phyloP scores from a whole-genome alignment of 2,797 vertebrate genomes.

The Gouania willdenowi region DNA sequence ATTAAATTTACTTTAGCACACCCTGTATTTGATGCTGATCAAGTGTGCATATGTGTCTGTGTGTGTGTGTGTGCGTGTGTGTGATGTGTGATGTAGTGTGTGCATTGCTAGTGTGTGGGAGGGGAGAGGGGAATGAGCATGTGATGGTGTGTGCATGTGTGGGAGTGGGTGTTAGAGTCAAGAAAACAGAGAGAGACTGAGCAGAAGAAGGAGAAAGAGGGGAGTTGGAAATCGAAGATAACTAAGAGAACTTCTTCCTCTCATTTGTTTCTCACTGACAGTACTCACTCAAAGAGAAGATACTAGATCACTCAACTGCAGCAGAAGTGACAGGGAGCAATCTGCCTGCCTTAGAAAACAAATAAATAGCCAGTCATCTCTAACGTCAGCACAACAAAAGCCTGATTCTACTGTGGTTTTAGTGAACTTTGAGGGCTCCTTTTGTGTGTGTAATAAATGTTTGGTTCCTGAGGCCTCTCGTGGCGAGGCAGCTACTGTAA shows the following conservation, averaged over 20 bases:
- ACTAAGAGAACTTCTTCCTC: conserved; percentile 66
- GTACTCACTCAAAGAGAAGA: conserved; percentile 53
- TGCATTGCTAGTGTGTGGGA: conserved; percentile 30
- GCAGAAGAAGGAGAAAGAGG: conserved; percentile 52
- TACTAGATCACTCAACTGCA: conserved; percentile 62
- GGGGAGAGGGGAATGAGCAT: conserved; percentile 57
- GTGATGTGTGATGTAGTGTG: conserved; percentile 14
- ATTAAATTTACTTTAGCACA: conserved; percentile 83
- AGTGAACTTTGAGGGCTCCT: conserved; percentile 73
- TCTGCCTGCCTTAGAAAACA: conserved; percentile 72
- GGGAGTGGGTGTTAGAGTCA: conserved; percentile 63
- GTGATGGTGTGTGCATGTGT: conserved; percentile 55
- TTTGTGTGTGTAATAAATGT: conserved; percentile 63
- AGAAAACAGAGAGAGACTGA: conserved; percentile 43
- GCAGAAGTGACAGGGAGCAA: conserved; percentile 65
- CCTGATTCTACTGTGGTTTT: conserved; percentile 71
- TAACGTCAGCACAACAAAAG: conserved; percentile 75
- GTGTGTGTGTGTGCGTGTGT: conserved; percentile 22
- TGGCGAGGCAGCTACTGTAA: conserved; percentile 71
- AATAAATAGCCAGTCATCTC: conserved; percentile 75
- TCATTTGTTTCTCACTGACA: conserved; percentile 69
- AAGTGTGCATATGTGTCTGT: conserved; percentile 38
- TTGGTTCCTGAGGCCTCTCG: conserved; percentile 72
- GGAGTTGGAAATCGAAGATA: conserved; percentile 67
- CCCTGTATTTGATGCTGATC: conserved; percentile 77